Evolutionary conservation across 2,888 invertebrate species (phyloP).

Genomic region (Leucania comma): DNA sequence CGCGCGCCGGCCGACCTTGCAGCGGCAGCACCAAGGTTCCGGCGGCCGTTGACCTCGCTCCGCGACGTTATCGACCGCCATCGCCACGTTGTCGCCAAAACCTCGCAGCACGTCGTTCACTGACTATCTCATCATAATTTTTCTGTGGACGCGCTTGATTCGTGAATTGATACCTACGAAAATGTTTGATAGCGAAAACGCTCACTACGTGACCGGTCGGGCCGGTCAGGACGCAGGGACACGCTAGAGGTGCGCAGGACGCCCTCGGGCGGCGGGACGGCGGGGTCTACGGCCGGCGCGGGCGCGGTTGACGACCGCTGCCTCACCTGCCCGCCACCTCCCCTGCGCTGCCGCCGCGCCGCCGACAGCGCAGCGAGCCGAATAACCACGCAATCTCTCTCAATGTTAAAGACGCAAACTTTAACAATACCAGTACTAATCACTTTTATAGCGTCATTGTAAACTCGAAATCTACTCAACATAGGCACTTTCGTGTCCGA

Average conservation of each 20-base stretch:
- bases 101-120: conserved; percentile 35
- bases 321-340: conserved; percentile 59
- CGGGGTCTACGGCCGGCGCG: conserved; percentile 65
- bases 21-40: conserved; percentile 78
- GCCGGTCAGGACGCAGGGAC: conserved; percentile 53
- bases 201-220: conserved; percentile 44
- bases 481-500: not conserved
- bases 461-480: not conserved
- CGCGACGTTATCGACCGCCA: conserved; percentile 69
- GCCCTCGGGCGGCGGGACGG: conserved; percentile 46
- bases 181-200: conserved; percentile 32
- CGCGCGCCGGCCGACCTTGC: conserved; percentile 72
- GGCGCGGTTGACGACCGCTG: conserved; percentile 63
- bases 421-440: not conserved
- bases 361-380: conserved; percentile 2
- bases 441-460: not conserved
- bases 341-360: conserved; percentile 44
- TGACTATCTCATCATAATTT: conserved; percentile 27
- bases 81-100: conserved; percentile 45
- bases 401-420: conserved; percentile 1
- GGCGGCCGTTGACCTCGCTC: conserved; percentile 75
- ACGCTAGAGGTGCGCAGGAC: not conserved
- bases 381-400: conserved; percentile 14
- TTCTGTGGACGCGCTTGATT: conserved; percentile 19
- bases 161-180: conserved; percentile 32